phyloP scores from a whole-genome alignment of 2,797 vertebrate species.

The Ctenochaetus hawaiiensis region DNA sequence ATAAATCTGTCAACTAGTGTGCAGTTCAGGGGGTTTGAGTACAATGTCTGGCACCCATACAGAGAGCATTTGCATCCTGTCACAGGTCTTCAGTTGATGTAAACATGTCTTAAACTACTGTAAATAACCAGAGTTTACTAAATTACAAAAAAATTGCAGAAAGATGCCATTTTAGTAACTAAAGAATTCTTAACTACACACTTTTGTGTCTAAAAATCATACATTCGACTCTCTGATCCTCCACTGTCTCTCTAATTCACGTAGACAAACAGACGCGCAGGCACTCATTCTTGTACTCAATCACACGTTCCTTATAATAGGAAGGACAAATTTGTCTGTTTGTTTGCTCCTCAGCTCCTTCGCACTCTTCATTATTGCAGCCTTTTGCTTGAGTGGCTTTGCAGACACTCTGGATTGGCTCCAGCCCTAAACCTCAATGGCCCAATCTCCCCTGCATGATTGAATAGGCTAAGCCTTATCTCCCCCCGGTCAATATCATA shows the following conservation, averaged over 20 bases:
- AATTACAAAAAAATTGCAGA: not conserved
- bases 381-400: conserved; percentile 67
- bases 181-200: not conserved
- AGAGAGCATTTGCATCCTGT: not conserved
- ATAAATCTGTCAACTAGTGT: not conserved
- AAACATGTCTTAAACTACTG: not conserved
- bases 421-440: conserved; percentile 72
- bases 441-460: conserved; percentile 80
- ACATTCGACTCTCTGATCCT: not conserved
- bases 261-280: conserved; percentile 8
- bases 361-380: conserved; percentile 66
- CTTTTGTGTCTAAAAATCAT: not conserved
- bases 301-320: conserved; percentile 42
- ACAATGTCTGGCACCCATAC: not conserved
- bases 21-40: not conserved
- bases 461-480: conserved; percentile 84
- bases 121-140: no score
- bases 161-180: not conserved
- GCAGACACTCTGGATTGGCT: conserved; percentile 69
- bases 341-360: conserved; percentile 62
- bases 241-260: not conserved
- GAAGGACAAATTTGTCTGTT: conserved; percentile 62
- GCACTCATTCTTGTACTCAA: conserved; percentile 10
- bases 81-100: not conserved
- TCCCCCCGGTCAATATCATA: conserved; percentile 83